Evolutionary conservation across 2,113 vertebrate species (phyloP).

Genomic region (Scytalopus superciliaris): DNA sequence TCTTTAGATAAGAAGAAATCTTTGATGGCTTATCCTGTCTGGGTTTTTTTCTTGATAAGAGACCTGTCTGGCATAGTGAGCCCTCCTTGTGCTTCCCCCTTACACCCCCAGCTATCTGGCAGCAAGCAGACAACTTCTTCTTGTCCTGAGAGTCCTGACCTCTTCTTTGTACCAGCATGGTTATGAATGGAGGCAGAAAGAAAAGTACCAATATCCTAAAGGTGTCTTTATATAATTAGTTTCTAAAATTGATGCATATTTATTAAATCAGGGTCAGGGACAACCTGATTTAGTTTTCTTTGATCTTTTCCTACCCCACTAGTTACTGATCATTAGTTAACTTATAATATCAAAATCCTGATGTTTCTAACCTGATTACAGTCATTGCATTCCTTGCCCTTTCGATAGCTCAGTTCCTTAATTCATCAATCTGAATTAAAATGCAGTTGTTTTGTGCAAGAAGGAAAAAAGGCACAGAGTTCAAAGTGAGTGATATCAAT

Average conservation of each 20-base stretch:
- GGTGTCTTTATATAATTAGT: background rate
- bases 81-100: background rate
- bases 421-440: background rate
- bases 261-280: background rate
- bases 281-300: background rate
- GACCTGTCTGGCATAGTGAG: background rate
- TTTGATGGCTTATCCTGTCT: background rate
- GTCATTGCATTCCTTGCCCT: background rate
- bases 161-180: background rate
- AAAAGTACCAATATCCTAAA: background rate
- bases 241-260: background rate
- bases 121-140: background rate
- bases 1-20: background rate
- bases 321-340: background rate
- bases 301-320: background rate
- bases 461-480: fast-evolving
- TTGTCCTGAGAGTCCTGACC: background rate
- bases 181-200: background rate
- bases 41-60: background rate
- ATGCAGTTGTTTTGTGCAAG: background rate
- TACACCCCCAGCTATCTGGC: background rate
- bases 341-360: background rate
- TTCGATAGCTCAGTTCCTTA: background rate
- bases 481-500: background rate
- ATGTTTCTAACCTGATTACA: background rate